These are phyloP conservation scores for Disparrhopalites patrizii DNA, from an alignment of 2,888 invertebrate genomes.

Conservation along the genomic window DNA sequence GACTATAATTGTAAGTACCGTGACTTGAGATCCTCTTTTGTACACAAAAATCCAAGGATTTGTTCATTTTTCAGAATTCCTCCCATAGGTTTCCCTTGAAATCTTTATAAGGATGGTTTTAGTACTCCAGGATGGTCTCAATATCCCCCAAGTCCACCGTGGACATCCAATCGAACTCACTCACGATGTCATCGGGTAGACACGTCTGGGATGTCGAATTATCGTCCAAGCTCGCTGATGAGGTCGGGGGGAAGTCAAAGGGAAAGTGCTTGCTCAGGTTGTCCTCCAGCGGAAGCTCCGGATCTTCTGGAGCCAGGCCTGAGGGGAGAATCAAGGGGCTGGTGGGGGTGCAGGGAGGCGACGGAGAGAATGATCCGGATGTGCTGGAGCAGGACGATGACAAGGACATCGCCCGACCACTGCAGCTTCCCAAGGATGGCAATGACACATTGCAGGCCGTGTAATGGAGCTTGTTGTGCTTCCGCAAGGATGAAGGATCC, in stretches of 20 bases:
- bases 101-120: too few species aligned
- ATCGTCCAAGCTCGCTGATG: not conserved
- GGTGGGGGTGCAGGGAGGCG: conserved; percentile 18
- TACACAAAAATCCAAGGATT: too few species aligned
- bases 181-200: conserved; percentile 16
- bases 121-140: conserved; percentile 30
- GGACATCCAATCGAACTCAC: conserved; percentile 38
- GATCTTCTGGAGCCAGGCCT: too few species aligned
- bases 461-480: conserved; percentile 39
- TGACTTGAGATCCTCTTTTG: too few species aligned
- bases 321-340: conserved; percentile 24
- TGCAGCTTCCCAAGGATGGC: too few species aligned
- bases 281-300: not conserved
- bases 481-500: conserved; percentile 40
- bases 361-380: conserved; percentile 6
- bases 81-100: too few species aligned
- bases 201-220: not conserved
- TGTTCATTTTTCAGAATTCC: too few species aligned
- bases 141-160: conserved; percentile 36
- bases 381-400: not conserved
- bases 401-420: not conserved
- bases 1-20: too few species aligned
- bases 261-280: not conserved
- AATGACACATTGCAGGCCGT: too few species aligned
- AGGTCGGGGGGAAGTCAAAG: not conserved